phyloP scores from a whole-genome alignment of 1,140 invertebrate genomes.

The Leptopilina clavipes region DNA sequence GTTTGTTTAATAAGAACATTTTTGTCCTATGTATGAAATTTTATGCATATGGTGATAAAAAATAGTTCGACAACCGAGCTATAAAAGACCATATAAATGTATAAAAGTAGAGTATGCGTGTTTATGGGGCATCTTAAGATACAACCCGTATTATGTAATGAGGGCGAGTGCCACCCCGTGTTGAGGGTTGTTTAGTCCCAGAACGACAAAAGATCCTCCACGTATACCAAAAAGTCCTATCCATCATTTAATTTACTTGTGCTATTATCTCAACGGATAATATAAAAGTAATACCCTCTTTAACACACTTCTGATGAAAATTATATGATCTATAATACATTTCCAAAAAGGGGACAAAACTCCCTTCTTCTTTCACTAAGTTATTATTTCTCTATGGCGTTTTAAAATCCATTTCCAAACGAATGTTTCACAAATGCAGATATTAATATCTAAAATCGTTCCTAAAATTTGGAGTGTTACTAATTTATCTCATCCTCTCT shows the following conservation, averaged over 20 bases:
- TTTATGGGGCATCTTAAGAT: conserved; percentile 44
- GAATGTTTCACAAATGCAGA: too few relatives aligned
- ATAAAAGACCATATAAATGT: conserved; percentile 37
- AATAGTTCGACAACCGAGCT: background rate
- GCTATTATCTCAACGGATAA: conserved; percentile 31
- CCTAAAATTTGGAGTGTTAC: too few relatives aligned
- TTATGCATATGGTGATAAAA: background rate
- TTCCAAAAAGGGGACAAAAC: too few relatives aligned
- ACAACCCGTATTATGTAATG: conserved; percentile 46
- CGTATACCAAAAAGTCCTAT: conserved; percentile 56
- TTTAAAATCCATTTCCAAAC: too few relatives aligned
- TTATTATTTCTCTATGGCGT: too few relatives aligned
- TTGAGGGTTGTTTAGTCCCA: conserved; percentile 54
- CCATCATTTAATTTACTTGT: conserved; percentile 51
- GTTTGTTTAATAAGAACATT: too few relatives aligned
- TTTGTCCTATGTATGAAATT: background rate
- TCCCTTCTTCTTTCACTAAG: too few relatives aligned
- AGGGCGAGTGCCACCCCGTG: conserved; percentile 57
- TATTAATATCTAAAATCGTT: too few relatives aligned
- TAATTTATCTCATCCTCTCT: too few relatives aligned
- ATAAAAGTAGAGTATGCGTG: conserved; percentile 23
- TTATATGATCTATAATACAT: background rate
- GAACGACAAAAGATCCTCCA: conserved; percentile 42
- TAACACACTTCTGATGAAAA: background rate
- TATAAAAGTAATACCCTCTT: conserved; percentile 28